Percentiles rank a stretch among this genome's conserved stretches.
These are phyloP conservation scores for Drosophila tanythrix DNA, from an alignment of 2,888 invertebrate species.

Conservation along the genomic window DNA sequence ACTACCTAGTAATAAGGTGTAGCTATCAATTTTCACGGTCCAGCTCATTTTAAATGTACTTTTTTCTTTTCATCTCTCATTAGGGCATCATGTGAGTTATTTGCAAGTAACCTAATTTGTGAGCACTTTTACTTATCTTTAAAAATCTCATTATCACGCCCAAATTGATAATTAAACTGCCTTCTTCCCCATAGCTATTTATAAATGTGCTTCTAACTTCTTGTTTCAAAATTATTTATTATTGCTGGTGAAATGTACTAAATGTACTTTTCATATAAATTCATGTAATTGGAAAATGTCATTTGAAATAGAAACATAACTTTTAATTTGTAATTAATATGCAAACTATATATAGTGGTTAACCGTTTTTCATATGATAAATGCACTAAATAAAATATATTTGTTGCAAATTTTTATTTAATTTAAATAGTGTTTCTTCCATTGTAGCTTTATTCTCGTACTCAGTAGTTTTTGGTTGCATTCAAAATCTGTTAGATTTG, in stretches of 20 bases:
- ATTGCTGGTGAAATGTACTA: background rate
- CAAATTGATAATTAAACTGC: background rate
- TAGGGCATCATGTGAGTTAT: too few species aligned
- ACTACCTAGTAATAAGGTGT: background rate
- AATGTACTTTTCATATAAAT: background rate
- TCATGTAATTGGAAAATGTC: background rate
- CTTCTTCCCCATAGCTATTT: background rate
- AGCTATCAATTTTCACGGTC: background rate
- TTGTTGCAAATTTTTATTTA: background rate
- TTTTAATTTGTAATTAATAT: background rate
- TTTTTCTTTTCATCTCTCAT: too few species aligned
- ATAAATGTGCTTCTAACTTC: too few species aligned
- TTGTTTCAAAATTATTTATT: background rate
- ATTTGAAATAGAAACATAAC: background rate
- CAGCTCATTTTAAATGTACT: background rate
- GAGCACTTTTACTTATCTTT: background rate
- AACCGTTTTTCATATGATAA: background rate
- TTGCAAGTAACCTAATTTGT: background rate
- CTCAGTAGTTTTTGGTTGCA: background rate
- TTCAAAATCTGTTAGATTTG: conserved; percentile 14
- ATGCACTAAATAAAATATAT: background rate
- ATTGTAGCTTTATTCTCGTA: background rate
- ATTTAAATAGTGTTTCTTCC: background rate
- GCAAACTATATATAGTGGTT: background rate
- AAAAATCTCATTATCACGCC: background rate